phyloP scores from a whole-genome alignment of 2,113 vertebrate genomes.

The Barnardius zonarius region DNA sequence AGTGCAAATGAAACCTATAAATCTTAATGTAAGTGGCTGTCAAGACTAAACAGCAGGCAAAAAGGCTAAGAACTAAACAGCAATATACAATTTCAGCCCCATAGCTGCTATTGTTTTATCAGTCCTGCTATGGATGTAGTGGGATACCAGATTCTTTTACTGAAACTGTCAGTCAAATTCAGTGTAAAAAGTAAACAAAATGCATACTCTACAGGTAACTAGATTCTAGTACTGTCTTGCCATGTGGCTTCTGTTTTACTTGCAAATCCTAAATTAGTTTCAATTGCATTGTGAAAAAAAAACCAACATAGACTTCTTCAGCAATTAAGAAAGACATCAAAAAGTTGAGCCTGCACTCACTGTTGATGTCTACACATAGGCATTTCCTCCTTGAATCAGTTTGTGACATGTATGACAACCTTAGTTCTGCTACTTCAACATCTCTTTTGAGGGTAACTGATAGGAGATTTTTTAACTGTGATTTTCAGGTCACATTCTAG shows the following conservation, averaged over 20 bases:
- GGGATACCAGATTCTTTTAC: neutral
- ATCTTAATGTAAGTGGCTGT: neutral
- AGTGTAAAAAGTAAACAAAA: neutral
- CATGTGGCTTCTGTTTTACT: neutral
- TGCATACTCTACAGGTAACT: neutral
- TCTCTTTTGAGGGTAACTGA: neutral
- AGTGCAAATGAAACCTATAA: constrained; percentile 20
- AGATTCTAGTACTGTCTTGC: neutral
- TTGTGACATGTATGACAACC: neutral
- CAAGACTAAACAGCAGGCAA: neutral
- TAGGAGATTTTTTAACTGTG: neutral
- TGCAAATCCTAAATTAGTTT: neutral
- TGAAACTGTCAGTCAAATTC: neutral
- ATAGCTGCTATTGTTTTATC: neutral
- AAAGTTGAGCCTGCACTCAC: neutral
- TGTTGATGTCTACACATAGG: neutral
- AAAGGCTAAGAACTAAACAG: neutral
- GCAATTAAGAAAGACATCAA: neutral
- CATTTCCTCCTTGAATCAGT: neutral
- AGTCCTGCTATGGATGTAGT: neutral
- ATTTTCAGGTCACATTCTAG: neutral
- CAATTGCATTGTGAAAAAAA: neutral
- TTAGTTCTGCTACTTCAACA: neutral
- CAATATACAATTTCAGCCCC: neutral
- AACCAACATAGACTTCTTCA: neutral